Evolutionary conservation across 1,140 invertebrate genomes (phyloP).

Genomic region (Philotrypesis tridentata): DNA sequence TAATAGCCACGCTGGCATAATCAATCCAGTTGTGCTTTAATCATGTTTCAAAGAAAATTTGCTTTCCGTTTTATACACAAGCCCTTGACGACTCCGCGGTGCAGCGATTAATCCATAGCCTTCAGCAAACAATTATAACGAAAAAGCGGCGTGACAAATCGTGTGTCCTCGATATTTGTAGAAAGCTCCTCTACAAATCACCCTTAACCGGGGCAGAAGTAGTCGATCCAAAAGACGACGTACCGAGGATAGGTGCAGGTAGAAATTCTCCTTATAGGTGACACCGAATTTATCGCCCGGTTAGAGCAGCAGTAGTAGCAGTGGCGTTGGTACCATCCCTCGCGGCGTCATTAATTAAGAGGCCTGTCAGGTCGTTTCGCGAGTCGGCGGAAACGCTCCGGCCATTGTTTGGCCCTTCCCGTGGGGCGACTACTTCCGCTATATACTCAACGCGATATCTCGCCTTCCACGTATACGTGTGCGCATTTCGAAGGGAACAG

Average conservation of each 20-base stretch:
- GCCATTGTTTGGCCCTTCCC: slow-evolving; percentile 61
- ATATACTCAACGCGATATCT: slow-evolving; percentile 61
- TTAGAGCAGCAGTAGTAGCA: background rate
- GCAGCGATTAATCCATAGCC: too few relatives aligned
- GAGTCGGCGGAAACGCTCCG: slow-evolving; percentile 58
- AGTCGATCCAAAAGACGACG: slow-evolving; percentile 1
- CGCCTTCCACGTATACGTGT: slow-evolving; percentile 50
- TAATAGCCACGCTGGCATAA: background rate
- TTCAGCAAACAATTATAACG: too few relatives aligned
- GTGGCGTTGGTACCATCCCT: background rate
- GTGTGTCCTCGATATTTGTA: slow-evolving; percentile 9
- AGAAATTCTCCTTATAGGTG: background rate
- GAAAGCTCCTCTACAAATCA: background rate
- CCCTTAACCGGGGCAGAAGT: background rate
- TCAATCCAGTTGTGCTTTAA: background rate
- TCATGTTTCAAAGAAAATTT: background rate
- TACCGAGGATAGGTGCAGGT: background rate
- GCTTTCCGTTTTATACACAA: background rate
- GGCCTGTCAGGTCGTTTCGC: slow-evolving; percentile 23
- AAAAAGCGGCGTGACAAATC: too few relatives aligned
- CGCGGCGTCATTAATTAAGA: slow-evolving; percentile 30
- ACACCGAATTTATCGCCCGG: slow-evolving; percentile 23
- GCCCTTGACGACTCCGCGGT: too few relatives aligned
- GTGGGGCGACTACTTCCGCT: background rate
- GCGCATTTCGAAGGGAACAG: slow-evolving; percentile 56